phyloP scores from a whole-genome alignment of 2,113 vertebrate genomes.

The Acrocephalus arundinaceus region DNA sequence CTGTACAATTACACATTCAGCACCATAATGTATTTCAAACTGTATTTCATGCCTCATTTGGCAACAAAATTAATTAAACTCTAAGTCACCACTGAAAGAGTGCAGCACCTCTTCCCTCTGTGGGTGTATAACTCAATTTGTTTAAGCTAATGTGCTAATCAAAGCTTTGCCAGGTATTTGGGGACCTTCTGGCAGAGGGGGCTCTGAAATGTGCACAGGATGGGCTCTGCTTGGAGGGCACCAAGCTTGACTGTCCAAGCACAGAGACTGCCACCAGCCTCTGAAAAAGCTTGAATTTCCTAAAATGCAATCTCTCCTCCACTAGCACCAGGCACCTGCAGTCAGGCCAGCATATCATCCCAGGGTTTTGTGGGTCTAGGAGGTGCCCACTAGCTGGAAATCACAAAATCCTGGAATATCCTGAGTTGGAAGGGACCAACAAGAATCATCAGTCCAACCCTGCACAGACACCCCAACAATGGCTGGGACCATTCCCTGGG shows the following conservation, averaged over 20 bases:
- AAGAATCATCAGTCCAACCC: rapidly evolving
- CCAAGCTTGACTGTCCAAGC: rapidly evolving
- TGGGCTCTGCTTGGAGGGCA: not conserved
- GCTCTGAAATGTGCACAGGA: rapidly evolving
- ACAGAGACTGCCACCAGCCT: not conserved
- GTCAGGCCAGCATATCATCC: not conserved
- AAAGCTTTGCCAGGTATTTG: not conserved
- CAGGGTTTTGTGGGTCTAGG: too few relatives aligned
- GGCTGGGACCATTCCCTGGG: not conserved
- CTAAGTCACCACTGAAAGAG: slow-evolving; percentile 36
- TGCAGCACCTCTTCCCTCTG: not conserved
- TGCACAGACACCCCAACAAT: not conserved
- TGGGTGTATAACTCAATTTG: slow-evolving; percentile 19
- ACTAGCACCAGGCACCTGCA: not conserved
- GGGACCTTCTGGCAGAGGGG: not conserved
- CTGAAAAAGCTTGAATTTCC: not conserved
- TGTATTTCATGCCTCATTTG: slow-evolving; percentile 63
- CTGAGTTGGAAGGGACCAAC: rapidly evolving
- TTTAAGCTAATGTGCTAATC: not conserved
- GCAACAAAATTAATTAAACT: slow-evolving; percentile 66
- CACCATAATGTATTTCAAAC: slow-evolving; percentile 8
- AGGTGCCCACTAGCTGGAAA: not conserved
- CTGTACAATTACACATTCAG: not conserved
- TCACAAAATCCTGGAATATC: not conserved
- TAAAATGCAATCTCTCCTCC: not conserved